Base-by-base conservation (phyloP, 2,888 invertebrate species). In the Apodemia mormo region DNA sequence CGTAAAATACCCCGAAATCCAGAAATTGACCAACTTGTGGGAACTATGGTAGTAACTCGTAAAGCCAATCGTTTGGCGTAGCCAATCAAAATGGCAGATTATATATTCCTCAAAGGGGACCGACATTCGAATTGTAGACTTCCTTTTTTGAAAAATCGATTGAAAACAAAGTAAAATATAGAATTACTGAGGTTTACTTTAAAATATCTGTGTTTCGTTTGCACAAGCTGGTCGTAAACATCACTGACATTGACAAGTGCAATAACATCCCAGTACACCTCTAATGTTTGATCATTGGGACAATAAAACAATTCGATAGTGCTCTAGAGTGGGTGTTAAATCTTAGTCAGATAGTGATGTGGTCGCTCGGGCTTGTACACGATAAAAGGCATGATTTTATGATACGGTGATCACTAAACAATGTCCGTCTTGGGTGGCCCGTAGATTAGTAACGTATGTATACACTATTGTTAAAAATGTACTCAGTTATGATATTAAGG, bases 391-490 rank as follows among this genome's bases (percentile, higher is more conserved):
- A 77, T 89, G 92, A 92, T 92, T 92, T 92, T 92, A 91, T 83
- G 90, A 92, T 92, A 90, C 82, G 80, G 79, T 79, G 82, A 85
- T 87, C 85, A 85, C 81, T 81, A 82, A 85, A 88, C 89, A 90
- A 87, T 91, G 89, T 90, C 86, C 92, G 81, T 85, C 91, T 87
- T 92, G 92, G 92, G 92, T 92, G 92, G 92, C 80, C 91, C 82
- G 14, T 49, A 82, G 81, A 61, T 68, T 81, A 81, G 69, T 70
- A 70, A 71, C 68, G 14, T 49, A 37, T 68, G 64, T 68, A 66
- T 70, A 45, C 43, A 40, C 65, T 65, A 68, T 73, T 74, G 68
- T 68, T 71, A 71, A 68, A 49, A 64, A 61, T 61, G 43, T 61
- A 43, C 61, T 43, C 67, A 67, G 22, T 29, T 30, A 4, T 56